Percentiles rank a stretch among this genome's conserved stretches.
Conservation (phyloP, 1,140 invertebrate genomes). For the Dreissena rostriformis region DNA sequence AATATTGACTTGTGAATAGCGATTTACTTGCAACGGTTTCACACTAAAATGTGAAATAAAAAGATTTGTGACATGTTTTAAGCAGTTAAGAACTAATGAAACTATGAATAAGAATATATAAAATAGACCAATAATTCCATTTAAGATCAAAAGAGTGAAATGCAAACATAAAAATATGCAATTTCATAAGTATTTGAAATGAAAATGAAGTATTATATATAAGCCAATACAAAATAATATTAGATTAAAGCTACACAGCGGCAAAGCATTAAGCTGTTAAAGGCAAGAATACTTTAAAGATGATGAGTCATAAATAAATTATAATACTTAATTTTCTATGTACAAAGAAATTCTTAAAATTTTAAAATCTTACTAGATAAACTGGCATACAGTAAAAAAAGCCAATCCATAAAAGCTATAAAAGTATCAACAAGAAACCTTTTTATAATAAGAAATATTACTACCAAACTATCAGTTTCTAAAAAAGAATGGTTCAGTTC, state of each 20-base stretch:
- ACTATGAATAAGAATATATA: background rate
- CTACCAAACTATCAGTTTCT: background rate
- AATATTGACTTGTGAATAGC: too few species aligned
- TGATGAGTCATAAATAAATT: background rate
- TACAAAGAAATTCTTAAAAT: background rate
- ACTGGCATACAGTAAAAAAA: background rate
- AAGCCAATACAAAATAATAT: background rate
- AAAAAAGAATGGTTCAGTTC: background rate
- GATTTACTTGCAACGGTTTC: background rate
- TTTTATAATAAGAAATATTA: background rate
- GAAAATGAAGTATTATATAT: background rate
- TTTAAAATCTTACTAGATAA: too few species aligned
- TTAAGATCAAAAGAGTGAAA: background rate
- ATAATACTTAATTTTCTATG: background rate
- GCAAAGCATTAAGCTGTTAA: background rate
- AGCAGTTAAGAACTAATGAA: background rate
- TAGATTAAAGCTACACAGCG: background rate
- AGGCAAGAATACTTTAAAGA: background rate
- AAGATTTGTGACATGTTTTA: background rate
- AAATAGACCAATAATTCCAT: slow-evolving; percentile 1
- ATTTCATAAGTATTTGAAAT: background rate
- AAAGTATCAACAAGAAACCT: background rate
- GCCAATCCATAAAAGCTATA: background rate
- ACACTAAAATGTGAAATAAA: background rate
- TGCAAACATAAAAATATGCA: background rate